These are phyloP conservation scores for Piaya cayana DNA, from an alignment of 2,113 vertebrate genomes.

Conservation along the genomic window DNA sequence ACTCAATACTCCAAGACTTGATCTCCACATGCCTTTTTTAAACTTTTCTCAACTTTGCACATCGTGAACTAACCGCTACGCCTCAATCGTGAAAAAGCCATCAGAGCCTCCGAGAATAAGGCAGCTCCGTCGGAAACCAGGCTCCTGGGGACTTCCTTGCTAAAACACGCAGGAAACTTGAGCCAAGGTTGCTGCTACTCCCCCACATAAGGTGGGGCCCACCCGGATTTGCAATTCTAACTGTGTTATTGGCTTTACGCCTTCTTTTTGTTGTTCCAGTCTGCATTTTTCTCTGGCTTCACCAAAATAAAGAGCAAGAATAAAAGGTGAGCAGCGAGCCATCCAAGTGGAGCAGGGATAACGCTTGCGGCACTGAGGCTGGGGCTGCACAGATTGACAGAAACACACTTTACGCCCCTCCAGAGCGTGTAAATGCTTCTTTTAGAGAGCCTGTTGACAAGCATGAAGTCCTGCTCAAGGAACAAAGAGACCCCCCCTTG, in stretches of 20 bases:
- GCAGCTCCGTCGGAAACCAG: background rate
- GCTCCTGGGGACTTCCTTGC: background rate
- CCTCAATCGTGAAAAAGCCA: background rate
- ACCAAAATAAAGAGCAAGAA: background rate
- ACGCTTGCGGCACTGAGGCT: background rate
- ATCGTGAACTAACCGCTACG: background rate
- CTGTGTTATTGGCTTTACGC: background rate
- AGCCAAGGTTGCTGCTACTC: background rate
- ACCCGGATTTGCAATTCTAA: constrained; percentile 39
- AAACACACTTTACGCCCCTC: background rate
- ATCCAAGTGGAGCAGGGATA: background rate
- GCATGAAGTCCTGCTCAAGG: background rate
- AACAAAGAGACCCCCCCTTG: background rate
- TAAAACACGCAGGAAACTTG: background rate
- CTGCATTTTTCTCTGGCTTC: background rate
- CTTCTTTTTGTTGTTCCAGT: background rate
- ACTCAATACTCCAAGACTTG: background rate
- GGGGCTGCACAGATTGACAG: background rate
- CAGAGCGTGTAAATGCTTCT: background rate
- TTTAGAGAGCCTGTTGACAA: background rate
- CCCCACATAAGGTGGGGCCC: background rate
- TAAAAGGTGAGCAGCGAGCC: background rate
- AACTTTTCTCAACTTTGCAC: background rate
- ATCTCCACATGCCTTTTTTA: background rate
- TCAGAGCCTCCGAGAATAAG: background rate